These are phyloP conservation scores for Parascotia fuliginaria DNA, from an alignment of 2,888 invertebrate species.

Conservation along the genomic window DNA sequence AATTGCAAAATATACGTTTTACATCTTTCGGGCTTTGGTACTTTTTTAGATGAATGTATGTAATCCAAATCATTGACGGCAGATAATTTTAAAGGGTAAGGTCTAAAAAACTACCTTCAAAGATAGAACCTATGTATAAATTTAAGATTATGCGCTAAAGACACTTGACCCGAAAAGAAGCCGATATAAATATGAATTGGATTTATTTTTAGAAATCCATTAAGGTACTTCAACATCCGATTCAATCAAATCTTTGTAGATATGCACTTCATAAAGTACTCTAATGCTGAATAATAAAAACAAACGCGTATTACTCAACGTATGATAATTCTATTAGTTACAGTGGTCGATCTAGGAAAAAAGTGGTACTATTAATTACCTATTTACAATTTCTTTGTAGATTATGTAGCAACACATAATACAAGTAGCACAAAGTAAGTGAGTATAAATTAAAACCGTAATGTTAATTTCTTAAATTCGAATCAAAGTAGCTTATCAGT, in stretches of 20 bases:
- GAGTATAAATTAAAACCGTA: no score
- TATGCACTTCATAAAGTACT: constrained; percentile 48
- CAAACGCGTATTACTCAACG: constrained; percentile 14
- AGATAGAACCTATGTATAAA: no score
- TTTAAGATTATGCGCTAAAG: no score
- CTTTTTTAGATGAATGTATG: constrained; percentile 37
- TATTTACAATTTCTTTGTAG: not conserved
- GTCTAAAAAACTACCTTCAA: constrained; percentile 6
- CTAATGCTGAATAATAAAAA: constrained; percentile 33
- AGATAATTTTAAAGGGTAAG: constrained; percentile 23
- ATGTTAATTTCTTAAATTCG: no score
- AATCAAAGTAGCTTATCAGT: no score
- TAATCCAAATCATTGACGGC: constrained; percentile 40
- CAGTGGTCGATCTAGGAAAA: constrained; percentile 20
- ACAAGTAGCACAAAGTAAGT: no score
- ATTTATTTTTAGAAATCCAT: constrained; percentile 50
- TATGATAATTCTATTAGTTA: constrained; percentile 19
- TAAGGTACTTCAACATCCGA: constrained; percentile 35
- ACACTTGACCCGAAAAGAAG: constrained; percentile 54
- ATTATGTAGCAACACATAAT: not conserved
- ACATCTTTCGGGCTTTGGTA: constrained; percentile 51
- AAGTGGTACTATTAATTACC: not conserved
- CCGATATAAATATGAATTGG: constrained; percentile 37
- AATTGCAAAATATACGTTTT: constrained; percentile 60
- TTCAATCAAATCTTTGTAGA: constrained; percentile 32